A percentile compares a stretch with the other conserved stretches of the same genome.
Evolutionary conservation across 2,888 invertebrate genomes (phyloP).

Genomic region (Phragmatobia fuliginosa): DNA sequence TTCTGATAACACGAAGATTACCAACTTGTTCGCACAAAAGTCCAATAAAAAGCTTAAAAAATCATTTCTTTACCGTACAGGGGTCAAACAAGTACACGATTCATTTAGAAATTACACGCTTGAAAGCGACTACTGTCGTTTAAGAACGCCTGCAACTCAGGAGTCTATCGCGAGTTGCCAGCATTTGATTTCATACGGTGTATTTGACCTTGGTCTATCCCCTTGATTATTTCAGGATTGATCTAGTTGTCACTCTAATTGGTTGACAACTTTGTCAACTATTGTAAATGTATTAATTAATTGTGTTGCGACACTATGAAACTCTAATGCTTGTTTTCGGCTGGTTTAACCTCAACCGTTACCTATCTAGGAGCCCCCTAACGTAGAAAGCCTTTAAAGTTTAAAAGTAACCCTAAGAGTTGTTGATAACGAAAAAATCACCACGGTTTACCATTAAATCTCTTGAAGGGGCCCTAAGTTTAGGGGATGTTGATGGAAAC

Average conservation of each 20-base stretch:
- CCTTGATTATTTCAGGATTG: background rate
- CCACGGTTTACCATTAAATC: no score
- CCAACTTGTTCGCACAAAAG: background rate
- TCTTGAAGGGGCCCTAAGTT: no score
- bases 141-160: background rate
- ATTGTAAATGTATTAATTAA: background rate
- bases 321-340: no score
- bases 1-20: background rate
- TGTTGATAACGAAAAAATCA: no score
- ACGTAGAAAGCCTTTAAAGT: no score
- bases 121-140: background rate
- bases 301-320: background rate
- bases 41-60: background rate
- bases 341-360: no score
- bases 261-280: background rate
- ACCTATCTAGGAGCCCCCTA: no score
- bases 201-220: background rate
- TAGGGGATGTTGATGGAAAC: no score
- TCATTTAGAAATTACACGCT: no score
- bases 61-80: background rate
- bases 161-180: background rate
- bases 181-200: no score
- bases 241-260: background rate
- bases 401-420: no score
- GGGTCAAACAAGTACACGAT: background rate